Base-by-base conservation (phyloP, 2,113 vertebrate genomes). In the Ibidorhyncha struthersii region DNA sequence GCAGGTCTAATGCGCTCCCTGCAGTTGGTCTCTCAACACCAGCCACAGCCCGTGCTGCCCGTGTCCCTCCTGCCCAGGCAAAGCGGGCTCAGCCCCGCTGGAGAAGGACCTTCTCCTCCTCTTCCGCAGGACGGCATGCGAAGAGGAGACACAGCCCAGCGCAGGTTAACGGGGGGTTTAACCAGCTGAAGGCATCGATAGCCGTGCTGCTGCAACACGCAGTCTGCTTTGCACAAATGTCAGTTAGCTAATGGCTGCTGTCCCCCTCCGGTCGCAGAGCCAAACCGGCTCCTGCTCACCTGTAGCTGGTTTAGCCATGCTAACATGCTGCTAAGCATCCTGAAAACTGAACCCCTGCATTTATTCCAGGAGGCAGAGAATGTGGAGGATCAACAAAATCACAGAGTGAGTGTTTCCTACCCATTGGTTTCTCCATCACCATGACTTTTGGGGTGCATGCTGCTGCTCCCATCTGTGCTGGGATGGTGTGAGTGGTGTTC, bases 71-170 rank as follows among this genome's bases (percentile, higher is more conserved):
- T 67, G 43, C 47, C 26, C 6, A 5, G 26, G 23, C 12, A 41
- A 27, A 27, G 47, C 0, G 4, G 76, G 47, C 52, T 69, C 53
- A 47, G 47, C 23, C 45, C 43, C 0, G 0, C 40, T 25, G 36
- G 45, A 16, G 13, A 53, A 21, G 65, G 40, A 38, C 9, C 43
- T 59, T 63, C 47, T 65, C 26, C 72, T 83, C 6, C 15, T 62
- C 41, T 65, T 69, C 72, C 18, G n/a, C 16, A 14, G 0, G 4
- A 26, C 10, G 40, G 17, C 6, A 6, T 5, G 43, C 13, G 58
- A 67, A 36, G 30, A 65, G 50, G n/a, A 71, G n/a, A 55, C n/a
- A 52, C 49, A 30, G 47, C 26, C 45, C 55, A 19, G 23, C 0
- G 1, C 32, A 43, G 61, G 55, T 36, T 56, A 63, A 30, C 4